Evolutionary conservation across 2,888 invertebrate genomes (phyloP), one percentile per base, ranked within the genome.

Genomic region (Neuroscelio doddi): DNA sequence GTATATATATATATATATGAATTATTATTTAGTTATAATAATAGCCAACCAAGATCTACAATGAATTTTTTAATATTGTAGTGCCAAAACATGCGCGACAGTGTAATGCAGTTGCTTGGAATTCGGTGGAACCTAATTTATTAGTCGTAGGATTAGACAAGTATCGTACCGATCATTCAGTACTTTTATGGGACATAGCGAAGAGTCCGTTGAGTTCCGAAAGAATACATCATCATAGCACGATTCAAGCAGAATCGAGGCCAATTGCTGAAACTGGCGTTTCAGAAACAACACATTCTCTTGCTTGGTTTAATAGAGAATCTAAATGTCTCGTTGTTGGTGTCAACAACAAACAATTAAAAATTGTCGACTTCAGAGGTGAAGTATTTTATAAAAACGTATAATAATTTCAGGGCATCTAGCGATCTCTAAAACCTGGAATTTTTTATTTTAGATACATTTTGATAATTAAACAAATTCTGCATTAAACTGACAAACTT

Each of bases 351-450:
- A 96, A 96, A 77, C 90, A 92, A 75, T 90, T 98, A 36, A 94
- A 94, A 85, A 88, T 97, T 27, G 93, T 94, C 79, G 97, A 97
- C 85, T 88, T 96, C 2, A 87, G 97, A 88, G 96, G 96, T 95
- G 85, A 77, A n/a, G n/a, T n/a, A n/a, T n/a, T n/a, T n/a, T n/a
- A n/a, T n/a, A 21, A 15, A n/a, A 9, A 16, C 12, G 10, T 24
- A 4, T 41, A 45, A 46, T 79, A 15, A 10, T 9, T 12, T 8
- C 5, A n/a, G n/a, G n/a, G n/a, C n/a, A n/a, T n/a, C n/a, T n/a
- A n/a, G n/a, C n/a, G n/a, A n/a, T n/a, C n/a, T n/a, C n/a, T n/a
- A n/a, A n/a, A n/a, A n/a, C n/a, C n/a, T n/a, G n/a, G n/a, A n/a
- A n/a, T n/a, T n/a, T n/a, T n/a, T n/a, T n/a, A n/a, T n/a, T n/a